These are phyloP conservation scores for Passerculus sandwichensis DNA, from an alignment of 2,797 vertebrate species.

Conservation along the genomic window DNA sequence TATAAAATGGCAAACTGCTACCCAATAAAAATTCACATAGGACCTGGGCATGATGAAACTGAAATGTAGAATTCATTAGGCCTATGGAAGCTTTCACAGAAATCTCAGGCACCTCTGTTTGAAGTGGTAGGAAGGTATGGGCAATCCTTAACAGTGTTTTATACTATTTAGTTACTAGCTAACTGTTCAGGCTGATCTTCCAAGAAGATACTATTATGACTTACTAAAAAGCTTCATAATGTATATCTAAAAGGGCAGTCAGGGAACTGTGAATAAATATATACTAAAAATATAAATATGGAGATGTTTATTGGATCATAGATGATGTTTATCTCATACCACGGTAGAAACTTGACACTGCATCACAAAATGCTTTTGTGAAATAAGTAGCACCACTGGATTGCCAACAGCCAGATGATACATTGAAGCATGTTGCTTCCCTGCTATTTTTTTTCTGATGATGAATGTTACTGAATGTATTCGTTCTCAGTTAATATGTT, in stretches of 20 bases:
- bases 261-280: background rate
- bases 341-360: too few relatives aligned
- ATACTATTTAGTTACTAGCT: background rate
- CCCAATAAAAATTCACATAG: fast-evolving
- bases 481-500: background rate
- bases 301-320: background rate
- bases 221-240: background rate
- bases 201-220: background rate
- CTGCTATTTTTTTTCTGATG: background rate
- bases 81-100: background rate
- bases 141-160: background rate
- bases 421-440: background rate
- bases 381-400: background rate
- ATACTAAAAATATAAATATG: background rate
- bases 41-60: background rate
- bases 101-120: background rate
- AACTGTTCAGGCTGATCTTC: background rate
- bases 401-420: background rate
- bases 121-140: background rate
- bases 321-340: too few relatives aligned
- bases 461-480: background rate
- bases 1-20: background rate
- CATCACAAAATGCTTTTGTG: too few relatives aligned
- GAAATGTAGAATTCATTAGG: background rate
- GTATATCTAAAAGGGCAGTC: background rate